Evolutionary conservation across 2,113 vertebrate genomes (phyloP).

Genomic region (Oryzias curvinotus): DNA sequence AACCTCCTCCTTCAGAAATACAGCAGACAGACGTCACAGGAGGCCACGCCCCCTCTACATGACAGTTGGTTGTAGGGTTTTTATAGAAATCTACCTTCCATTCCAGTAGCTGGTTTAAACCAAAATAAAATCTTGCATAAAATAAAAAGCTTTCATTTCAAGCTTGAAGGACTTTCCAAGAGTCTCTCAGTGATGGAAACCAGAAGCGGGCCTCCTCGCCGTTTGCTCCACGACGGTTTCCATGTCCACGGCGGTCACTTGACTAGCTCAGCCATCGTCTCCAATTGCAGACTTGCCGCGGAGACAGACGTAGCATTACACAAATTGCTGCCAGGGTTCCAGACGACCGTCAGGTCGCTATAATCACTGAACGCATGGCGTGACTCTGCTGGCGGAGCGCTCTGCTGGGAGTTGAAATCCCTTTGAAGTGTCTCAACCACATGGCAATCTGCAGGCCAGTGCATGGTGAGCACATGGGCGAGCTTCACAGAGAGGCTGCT

Average conservation of each 20-base stretch:
- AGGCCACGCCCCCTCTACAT: too few relatives aligned
- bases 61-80: too few relatives aligned
- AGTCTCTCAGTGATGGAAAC: too few relatives aligned
- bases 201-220: too few relatives aligned
- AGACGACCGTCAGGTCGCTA: slow-evolving; percentile 43
- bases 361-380: slow-evolving; percentile 52
- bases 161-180: too few relatives aligned
- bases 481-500: neutral
- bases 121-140: too few relatives aligned
- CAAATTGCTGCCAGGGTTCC: slow-evolving; percentile 51
- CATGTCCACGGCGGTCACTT: slow-evolving; percentile 14
- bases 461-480: slow-evolving; percentile 50
- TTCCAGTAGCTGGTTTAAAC: too few relatives aligned
- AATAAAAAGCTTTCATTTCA: too few relatives aligned
- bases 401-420: slow-evolving; percentile 27
- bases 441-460: slow-evolving; percentile 9
- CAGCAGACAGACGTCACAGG: too few relatives aligned
- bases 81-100: too few relatives aligned
- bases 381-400: slow-evolving; percentile 36
- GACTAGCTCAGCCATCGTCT: slow-evolving; percentile 41
- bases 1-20: too few relatives aligned
- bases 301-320: slow-evolving; percentile 45
- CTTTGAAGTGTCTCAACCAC: slow-evolving; percentile 46
- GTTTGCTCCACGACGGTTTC: too few relatives aligned
- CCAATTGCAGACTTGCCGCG: slow-evolving; percentile 49